A percentile compares a stretch with the other conserved stretches of the same genome.
These are phyloP conservation scores for Grus americana DNA, from an alignment of 2,113 vertebrate species.

Conservation along the genomic window DNA sequence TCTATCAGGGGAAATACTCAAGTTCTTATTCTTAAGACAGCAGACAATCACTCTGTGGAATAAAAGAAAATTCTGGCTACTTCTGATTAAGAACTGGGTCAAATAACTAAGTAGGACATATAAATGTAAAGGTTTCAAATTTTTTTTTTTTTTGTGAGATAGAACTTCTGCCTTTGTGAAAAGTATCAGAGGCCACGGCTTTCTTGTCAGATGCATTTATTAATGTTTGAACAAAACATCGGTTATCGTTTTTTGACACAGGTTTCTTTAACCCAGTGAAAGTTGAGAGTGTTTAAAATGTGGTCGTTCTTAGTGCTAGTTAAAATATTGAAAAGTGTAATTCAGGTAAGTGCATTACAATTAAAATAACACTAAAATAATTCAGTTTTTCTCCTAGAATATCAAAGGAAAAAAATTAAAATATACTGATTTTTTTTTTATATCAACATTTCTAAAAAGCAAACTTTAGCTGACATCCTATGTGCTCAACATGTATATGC, in stretches of 20 bases:
- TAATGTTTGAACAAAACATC: neutral
- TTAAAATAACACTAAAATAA: neutral
- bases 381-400: neutral
- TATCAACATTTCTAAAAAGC: neutral
- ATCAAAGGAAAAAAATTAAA: neutral
- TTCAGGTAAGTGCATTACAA: neutral
- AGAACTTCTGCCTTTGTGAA: neutral
- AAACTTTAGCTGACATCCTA: neutral
- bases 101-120: conserved; percentile 53
- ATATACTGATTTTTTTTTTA: neutral
- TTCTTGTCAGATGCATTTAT: neutral
- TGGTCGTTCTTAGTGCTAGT: neutral
- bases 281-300: neutral
- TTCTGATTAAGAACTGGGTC: conserved; percentile 61
- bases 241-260: neutral
- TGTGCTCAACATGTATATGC: neutral
- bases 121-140: neutral
- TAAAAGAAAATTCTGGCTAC: conserved; percentile 45
- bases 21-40: conserved; percentile 2
- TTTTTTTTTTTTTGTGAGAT: neutral
- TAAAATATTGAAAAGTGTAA: neutral
- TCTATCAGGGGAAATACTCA: conserved; percentile 26
- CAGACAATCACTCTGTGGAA: neutral
- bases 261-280: neutral
- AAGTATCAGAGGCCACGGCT: neutral